A percentile compares a stretch with the other conserved stretches of the same genome.
phyloP scores from a whole-genome alignment of 2,797 vertebrate genomes.

The Glyptemys insculpta region DNA sequence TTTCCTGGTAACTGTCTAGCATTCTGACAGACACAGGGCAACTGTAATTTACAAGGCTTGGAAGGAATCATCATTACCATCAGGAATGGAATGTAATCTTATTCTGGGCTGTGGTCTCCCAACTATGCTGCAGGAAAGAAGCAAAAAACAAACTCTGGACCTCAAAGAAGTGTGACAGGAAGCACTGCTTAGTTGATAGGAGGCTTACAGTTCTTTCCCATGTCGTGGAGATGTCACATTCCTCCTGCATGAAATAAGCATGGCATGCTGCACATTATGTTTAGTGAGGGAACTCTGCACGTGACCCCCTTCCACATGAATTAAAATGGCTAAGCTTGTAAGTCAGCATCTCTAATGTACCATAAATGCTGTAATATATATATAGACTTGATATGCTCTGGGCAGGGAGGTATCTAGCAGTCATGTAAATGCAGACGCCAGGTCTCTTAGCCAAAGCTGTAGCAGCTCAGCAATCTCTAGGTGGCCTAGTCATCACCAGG shows the following conservation, averaged over 20 bases:
- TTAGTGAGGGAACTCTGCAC: background rate
- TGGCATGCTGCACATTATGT: background rate
- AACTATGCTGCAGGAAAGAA: background rate
- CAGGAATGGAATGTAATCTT: background rate
- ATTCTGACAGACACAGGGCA: slow-evolving; percentile 22
- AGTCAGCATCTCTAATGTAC: background rate
- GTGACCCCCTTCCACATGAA: background rate
- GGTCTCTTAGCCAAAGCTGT: background rate
- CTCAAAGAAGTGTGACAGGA: background rate
- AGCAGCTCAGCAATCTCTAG: background rate
- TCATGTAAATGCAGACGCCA: background rate
- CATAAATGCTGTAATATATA: background rate
- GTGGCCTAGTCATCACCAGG: background rate
- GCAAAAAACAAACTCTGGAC: background rate
- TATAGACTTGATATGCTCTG: background rate
- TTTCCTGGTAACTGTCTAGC: background rate
- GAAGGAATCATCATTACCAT: background rate
- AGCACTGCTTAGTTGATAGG: background rate
- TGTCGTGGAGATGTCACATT: background rate
- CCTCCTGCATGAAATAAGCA: background rate
- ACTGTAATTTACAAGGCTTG: slow-evolving; percentile 36
- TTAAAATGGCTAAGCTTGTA: background rate
- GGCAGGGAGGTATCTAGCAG: background rate
- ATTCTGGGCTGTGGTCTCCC: background rate
- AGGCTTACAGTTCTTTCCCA: background rate